Evolutionary conservation across 1,140 invertebrate genomes (phyloP), one percentile per base, ranked within the genome.

Genomic region (Nylanderia fulva): DNA sequence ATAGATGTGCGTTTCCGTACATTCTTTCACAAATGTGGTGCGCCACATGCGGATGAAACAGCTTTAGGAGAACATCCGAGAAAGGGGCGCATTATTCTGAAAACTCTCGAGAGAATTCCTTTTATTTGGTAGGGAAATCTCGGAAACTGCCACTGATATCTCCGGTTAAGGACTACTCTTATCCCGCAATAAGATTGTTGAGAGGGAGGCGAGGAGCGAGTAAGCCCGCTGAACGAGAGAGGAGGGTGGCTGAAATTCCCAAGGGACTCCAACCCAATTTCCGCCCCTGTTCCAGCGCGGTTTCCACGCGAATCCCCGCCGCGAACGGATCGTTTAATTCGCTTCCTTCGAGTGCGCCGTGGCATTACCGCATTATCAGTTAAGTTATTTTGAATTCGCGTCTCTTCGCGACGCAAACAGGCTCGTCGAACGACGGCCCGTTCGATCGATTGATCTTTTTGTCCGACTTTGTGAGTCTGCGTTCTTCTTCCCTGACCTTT

Each of bases 291-390:
- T 84, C 76, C 68, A 56, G 54, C 87, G 87, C 74, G 87, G 77
- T 89, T 89, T 88, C 61, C 84, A 68, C 84, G 61, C 45, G 63
- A 21, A 42, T n/a, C 64, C 45, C 64, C 24, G 75, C 75, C 29
- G 60, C 87, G 72, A 86, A 58, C 82, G 48, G 74, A 86, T 86
- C 88, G 88, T 89, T 89, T 89, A 89, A 89, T 89, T 89, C 85
- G 84, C 85, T 75, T 88, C 85, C 85, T 85, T 74, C 74, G 48
- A 48, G 68, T 58, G 60, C 52, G 48, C 83, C 72, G 21, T 63
- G 15, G 87, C 72, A 85, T 88, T 75, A 85, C 79, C 86, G 83
- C 56, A 77, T 88, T 88, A 88, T 88, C 87, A 75, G 74, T 45
- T 15, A 61, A 76, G 68, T 88, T 88, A 85, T 88, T 88, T 88